These are phyloP conservation scores for Threskiornis aethiopicus DNA, from an alignment of 2,797 vertebrate species.

Conservation along the genomic window DNA sequence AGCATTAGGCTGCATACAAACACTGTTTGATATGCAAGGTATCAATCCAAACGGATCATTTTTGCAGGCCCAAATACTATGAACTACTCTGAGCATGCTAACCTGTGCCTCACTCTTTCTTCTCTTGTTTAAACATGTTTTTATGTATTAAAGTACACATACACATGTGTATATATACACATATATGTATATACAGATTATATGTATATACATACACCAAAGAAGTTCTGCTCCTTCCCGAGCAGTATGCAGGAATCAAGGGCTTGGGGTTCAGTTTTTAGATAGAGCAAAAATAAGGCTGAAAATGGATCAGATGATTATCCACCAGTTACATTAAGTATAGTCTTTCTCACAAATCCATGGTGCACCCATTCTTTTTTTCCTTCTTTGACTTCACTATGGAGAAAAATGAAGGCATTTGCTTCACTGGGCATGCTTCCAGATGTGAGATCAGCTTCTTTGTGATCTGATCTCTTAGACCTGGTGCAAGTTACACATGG, in stretches of 20 bases:
- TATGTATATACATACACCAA: too few relatives aligned
- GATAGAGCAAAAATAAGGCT: neutral
- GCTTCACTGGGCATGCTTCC: neutral
- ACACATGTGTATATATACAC: neutral
- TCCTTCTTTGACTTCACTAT: neutral
- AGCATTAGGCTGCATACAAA: neutral
- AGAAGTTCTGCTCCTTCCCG: neutral
- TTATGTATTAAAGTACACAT: neutral
- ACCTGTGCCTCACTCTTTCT: neutral
- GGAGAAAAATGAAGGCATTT: neutral
- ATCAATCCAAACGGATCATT: neutral
- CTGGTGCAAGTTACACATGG: neutral
- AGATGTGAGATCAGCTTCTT: neutral
- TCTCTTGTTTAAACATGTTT: neutral
- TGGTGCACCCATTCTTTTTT: neutral
- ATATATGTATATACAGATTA: fast-evolving
- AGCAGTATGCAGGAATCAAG: neutral
- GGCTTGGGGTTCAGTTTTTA: neutral
- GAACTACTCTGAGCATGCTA: neutral
- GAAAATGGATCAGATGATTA: neutral
- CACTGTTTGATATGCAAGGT: neutral
- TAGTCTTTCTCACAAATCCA: neutral
- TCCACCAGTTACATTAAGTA: neutral
- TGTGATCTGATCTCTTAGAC: neutral
- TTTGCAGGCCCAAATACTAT: neutral